Evolutionary conservation across 2,113 vertebrate species (phyloP).

Genomic region (Acinonyx jubatus): DNA sequence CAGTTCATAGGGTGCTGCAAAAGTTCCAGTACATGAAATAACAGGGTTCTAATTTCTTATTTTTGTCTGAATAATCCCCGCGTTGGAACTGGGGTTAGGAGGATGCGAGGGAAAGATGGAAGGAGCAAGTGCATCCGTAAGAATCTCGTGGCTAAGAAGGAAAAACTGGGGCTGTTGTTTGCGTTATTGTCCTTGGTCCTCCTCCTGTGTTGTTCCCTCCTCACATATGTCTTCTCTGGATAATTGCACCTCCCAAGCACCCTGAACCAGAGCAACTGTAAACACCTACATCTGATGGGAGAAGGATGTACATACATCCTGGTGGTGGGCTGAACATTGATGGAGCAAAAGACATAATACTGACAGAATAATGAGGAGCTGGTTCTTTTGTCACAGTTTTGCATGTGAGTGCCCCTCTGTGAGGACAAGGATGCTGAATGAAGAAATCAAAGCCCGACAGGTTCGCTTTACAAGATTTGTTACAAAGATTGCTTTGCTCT

Average conservation of each 20-base stretch:
- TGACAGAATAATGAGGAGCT: background rate
- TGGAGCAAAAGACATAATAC: background rate
- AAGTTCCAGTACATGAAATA: background rate
- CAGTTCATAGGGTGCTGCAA: fast-evolving
- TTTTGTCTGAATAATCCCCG: background rate
- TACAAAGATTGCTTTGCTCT: background rate
- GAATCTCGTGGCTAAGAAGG: background rate
- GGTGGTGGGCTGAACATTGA: background rate
- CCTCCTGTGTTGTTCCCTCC: fast-evolving
- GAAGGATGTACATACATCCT: background rate
- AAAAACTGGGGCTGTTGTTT: background rate
- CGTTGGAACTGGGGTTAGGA: background rate
- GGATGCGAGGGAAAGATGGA: background rate
- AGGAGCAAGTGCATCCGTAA: fast-evolving
- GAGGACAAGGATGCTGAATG: background rate
- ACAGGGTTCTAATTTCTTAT: too few relatives aligned
- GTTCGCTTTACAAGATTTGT: background rate
- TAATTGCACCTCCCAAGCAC: fast-evolving
- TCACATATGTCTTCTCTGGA: background rate
- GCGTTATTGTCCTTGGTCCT: too few relatives aligned
- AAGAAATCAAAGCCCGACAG: slow-evolving; percentile 26
- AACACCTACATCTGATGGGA: background rate
- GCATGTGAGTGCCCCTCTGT: background rate
- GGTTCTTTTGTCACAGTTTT: background rate
- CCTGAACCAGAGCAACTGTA: background rate